These are phyloP conservation scores for Ataeniobius toweri DNA, from an alignment of 2,797 vertebrate genomes.

Conservation along the genomic window DNA sequence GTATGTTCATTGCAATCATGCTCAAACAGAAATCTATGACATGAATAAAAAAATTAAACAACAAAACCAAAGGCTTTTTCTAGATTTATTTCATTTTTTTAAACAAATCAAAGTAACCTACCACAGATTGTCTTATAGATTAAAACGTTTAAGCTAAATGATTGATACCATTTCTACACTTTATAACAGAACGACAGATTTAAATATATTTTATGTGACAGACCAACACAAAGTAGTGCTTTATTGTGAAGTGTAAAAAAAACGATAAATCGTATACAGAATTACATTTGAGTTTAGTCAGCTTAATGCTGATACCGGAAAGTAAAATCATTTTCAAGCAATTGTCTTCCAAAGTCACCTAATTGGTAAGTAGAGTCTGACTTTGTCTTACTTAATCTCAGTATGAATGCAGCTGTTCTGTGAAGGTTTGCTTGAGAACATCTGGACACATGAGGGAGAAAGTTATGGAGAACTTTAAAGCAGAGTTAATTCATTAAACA, in stretches of 20 bases:
- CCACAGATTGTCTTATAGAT: background rate
- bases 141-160: background rate
- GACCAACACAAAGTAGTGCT: background rate
- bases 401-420: background rate
- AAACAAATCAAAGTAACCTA: background rate
- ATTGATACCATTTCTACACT: background rate
- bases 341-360: background rate
- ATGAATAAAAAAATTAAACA: slow-evolving; percentile 7
- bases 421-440: background rate
- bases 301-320: background rate
- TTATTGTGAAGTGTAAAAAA: background rate
- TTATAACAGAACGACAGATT: background rate
- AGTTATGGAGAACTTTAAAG: too few species aligned
- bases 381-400: background rate
- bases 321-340: background rate
- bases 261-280: background rate
- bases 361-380: too few species aligned
- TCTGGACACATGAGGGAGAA: too few species aligned
- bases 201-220: background rate
- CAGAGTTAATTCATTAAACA: too few species aligned
- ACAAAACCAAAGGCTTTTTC: background rate
- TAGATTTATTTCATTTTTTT: background rate
- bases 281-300: background rate
- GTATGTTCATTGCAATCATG: slow-evolving; percentile 37
- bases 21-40: slow-evolving; percentile 2